A percentile compares a stretch with the other conserved stretches of the same genome.
Conservation (phyloP, 2,888 invertebrate genomes). For the Sabatieria punctata region DNA sequence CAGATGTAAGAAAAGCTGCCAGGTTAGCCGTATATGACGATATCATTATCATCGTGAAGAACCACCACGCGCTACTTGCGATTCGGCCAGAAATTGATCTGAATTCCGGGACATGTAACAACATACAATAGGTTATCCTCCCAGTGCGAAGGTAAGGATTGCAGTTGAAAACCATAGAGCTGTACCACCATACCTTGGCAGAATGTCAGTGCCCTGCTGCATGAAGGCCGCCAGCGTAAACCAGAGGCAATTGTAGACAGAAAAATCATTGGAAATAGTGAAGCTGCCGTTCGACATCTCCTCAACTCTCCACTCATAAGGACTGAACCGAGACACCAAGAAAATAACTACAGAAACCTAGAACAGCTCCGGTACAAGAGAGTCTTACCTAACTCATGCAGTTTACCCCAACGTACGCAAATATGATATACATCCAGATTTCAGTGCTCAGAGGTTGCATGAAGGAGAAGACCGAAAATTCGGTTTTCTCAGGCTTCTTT, state of each 20-base stretch:
- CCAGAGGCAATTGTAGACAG: no score
- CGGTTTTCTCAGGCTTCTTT: slow-evolving; percentile 9
- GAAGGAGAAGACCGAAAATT: slow-evolving; percentile 86
- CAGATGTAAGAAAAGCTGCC: slow-evolving; percentile 89
- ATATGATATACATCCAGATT: slow-evolving; percentile 60
- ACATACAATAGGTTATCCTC: no score
- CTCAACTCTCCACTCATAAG: slow-evolving; percentile 73
- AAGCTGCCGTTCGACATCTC: slow-evolving; percentile 37
- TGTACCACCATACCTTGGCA: slow-evolving; percentile 75
- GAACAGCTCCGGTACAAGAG: not conserved
- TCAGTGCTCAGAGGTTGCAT: slow-evolving; percentile 84
- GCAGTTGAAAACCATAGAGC: no score
- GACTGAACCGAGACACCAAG: slow-evolving; percentile 86
- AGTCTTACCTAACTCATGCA: not conserved
- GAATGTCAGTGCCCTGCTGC: no score
- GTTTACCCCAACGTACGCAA: slow-evolving; percentile 76
- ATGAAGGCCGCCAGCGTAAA: slow-evolving; percentile 91
- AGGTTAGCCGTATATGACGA: slow-evolving; percentile 97
- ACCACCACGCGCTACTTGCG: slow-evolving; percentile 95
- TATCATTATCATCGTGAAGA: slow-evolving; percentile 84
- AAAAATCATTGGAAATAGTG: slow-evolving; percentile 43
- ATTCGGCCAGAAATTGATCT: slow-evolving; percentile 72
- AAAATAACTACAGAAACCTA: slow-evolving; percentile 82
- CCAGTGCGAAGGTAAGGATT: no score
- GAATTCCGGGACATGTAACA: no score